Conservation (phyloP, 2,797 vertebrate genomes). For the Poliocrania exsul region DNA sequence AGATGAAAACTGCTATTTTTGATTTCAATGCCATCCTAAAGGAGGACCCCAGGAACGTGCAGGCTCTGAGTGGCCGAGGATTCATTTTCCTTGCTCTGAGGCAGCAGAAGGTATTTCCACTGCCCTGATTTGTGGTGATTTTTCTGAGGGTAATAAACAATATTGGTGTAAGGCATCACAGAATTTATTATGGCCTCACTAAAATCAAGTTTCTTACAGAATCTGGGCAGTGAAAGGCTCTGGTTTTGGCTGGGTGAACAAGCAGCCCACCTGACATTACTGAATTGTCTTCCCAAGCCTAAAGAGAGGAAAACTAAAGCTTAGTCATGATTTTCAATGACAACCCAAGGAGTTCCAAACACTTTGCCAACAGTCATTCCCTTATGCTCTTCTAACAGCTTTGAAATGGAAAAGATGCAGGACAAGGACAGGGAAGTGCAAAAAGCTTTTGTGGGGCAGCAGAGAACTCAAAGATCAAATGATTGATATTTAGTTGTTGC, state of each 20-base stretch:
- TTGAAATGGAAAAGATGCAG: neutral
- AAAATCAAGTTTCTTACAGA: neutral
- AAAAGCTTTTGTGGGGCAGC: neutral
- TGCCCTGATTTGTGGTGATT: neutral
- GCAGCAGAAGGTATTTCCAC: conserved; percentile 84
- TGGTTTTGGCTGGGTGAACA: neutral
- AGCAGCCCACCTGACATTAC: neutral
- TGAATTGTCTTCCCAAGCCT: neutral
- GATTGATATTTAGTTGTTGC: neutral
- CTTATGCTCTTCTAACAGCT: neutral
- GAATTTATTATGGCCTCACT: neutral
- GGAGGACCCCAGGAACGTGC: conserved; percentile 80
- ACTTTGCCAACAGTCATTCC: neutral
- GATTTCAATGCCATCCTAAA: conserved; percentile 89
- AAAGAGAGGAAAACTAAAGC: neutral
- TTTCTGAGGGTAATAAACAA: neutral
- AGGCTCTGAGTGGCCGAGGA: conserved; percentile 88
- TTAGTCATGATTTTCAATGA: neutral
- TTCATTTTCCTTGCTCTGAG: conserved; percentile 87
- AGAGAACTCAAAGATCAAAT: neutral
- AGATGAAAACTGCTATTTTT: conserved; percentile 92
- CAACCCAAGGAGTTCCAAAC: neutral
- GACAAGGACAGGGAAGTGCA: neutral
- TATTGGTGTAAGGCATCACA: neutral
- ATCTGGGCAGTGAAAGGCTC: neutral